phyloP scores from a whole-genome alignment of 2,113 vertebrate genomes.

The Ceuthmochares aereus region DNA sequence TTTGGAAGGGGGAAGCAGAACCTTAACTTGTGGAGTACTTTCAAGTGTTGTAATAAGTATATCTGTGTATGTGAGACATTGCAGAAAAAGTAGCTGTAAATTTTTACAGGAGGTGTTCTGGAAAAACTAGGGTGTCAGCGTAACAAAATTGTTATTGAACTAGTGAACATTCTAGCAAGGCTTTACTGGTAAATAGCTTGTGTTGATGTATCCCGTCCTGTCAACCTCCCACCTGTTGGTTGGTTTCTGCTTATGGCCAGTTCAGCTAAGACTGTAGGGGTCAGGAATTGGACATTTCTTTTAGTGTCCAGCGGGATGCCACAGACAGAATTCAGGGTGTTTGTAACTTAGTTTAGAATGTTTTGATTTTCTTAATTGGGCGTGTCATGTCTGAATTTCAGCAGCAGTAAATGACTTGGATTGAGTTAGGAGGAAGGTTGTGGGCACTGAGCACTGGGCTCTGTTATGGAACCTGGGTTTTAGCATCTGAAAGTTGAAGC shows the following conservation, averaged over 20 bases:
- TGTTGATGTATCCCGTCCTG: neutral
- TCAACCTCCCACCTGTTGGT: neutral
- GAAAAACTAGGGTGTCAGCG: neutral
- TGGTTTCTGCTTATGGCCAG: neutral
- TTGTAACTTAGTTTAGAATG: neutral
- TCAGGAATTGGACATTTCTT: neutral
- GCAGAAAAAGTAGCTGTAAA: neutral
- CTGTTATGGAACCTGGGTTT: neutral
- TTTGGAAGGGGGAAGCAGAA: neutral
- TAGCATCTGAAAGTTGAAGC: neutral
- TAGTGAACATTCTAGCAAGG: neutral
- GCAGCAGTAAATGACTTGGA: neutral
- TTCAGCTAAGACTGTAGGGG: neutral
- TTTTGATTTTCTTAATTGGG: neutral
- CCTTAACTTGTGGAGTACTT: neutral
- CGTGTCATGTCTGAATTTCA: neutral
- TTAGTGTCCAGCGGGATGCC: neutral
- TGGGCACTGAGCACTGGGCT: neutral
- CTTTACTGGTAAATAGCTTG: neutral
- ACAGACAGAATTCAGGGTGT: neutral
- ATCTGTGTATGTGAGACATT: neutral
- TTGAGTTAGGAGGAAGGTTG: neutral
- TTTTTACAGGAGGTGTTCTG: neutral
- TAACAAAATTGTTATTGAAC: neutral
- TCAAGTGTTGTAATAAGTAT: neutral